Evolutionary conservation across 2,888 invertebrate genomes (phyloP).

Genomic region (Salticus scenicus): DNA sequence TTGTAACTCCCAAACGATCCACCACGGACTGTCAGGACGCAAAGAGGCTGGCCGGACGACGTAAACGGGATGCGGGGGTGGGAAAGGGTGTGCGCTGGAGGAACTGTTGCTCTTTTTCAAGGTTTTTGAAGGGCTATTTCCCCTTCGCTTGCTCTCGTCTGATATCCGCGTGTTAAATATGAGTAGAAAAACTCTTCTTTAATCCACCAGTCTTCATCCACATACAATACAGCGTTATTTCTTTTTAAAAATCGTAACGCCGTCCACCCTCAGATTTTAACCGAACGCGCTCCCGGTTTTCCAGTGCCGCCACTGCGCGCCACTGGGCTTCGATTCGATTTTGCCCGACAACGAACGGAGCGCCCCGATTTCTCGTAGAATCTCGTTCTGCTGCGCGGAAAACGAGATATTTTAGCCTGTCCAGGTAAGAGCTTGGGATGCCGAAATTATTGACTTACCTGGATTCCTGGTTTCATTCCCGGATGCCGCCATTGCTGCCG

Average conservation of each 20-base stretch:
- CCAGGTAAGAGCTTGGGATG: constrained; percentile 47
- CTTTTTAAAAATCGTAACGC: background rate
- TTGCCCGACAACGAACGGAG: constrained; percentile 29
- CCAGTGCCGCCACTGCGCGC: constrained; percentile 18
- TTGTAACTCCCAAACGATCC: constrained; percentile 26
- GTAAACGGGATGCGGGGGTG: constrained; percentile 23
- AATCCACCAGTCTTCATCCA: background rate
- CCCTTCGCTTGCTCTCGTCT: background rate
- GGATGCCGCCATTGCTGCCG: constrained; percentile 30
- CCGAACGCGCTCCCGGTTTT: constrained; percentile 14
- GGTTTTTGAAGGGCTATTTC: constrained; percentile 20
- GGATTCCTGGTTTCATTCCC: constrained; percentile 40
- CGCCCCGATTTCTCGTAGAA: constrained; percentile 33
- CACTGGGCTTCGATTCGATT: constrained; percentile 26
- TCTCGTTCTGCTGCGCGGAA: constrained; percentile 26
- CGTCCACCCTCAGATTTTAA: constrained; percentile 22
- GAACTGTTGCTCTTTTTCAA: constrained; percentile 64
- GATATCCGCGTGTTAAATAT: background rate
- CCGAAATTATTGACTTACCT: constrained; percentile 70
- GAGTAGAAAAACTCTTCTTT: background rate
- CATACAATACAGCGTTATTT: background rate
- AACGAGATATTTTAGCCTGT: constrained; percentile 17
- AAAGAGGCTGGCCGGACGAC: constrained; percentile 25
- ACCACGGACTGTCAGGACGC: constrained; percentile 15
- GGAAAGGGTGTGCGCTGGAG: constrained; percentile 18